phyloP scores from a whole-genome alignment of 1,140 invertebrate genomes.

The Drosophila arawakana region DNA sequence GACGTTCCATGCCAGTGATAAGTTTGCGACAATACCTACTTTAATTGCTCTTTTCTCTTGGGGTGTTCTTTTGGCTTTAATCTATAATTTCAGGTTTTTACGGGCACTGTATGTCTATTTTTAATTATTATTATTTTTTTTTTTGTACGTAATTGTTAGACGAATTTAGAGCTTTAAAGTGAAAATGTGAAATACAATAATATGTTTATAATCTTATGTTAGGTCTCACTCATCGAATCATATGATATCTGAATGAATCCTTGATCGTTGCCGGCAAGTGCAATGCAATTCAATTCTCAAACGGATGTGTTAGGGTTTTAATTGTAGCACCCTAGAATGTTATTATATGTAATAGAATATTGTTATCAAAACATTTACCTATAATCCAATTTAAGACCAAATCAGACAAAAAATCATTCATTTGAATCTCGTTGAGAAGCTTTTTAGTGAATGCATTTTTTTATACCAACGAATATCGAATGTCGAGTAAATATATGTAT shows the following conservation, averaged over 20 bases:
- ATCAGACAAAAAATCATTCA: not conserved
- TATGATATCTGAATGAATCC: slow-evolving; percentile 1
- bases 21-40: slow-evolving; percentile 9
- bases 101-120: not conserved
- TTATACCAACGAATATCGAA: not conserved
- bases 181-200: not conserved
- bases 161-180: slow-evolving; percentile 28
- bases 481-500: not conserved
- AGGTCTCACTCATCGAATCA: slow-evolving; percentile 10
- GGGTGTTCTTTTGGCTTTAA: slow-evolving; percentile 16
- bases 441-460: slow-evolving; percentile 4
- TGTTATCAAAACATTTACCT: not conserved
- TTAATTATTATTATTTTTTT: not conserved
- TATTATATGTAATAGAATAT: slow-evolving; percentile 1
- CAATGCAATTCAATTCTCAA: slow-evolving; percentile 7
- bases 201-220: not conserved
- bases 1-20: slow-evolving; percentile 60
- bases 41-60: not conserved
- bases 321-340: slow-evolving; percentile 1
- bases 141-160: slow-evolving; percentile 6
- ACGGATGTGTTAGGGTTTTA: not conserved
- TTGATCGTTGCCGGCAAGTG: slow-evolving; percentile 5
- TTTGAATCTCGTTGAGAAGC: not conserved
- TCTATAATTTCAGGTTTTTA: slow-evolving; percentile 13
- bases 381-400: not conserved